Percentiles rank a stretch among this genome's conserved stretches.
These are phyloP conservation scores for Varanus komodoensis DNA, from an alignment of 2,113 vertebrate species.

Conservation along the genomic window DNA sequence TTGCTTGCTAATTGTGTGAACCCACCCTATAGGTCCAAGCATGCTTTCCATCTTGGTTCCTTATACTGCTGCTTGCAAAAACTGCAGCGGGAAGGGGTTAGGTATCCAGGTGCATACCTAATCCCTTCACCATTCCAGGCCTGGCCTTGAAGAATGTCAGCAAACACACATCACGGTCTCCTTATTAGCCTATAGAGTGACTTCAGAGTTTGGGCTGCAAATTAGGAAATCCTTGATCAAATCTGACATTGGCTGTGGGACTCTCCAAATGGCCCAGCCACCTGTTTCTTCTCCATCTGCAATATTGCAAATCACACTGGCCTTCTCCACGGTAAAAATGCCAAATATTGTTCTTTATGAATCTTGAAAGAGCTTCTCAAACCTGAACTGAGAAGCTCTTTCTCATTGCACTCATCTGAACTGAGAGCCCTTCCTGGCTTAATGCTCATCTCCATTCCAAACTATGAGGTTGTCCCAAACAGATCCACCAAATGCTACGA, in stretches of 20 bases:
- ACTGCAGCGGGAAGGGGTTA: too few species aligned
- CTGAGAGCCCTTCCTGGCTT: background rate
- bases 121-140: background rate
- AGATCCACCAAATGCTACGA: background rate
- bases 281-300: background rate
- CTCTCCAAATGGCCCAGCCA: background rate
- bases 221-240: background rate
- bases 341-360: background rate
- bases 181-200: background rate
- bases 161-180: background rate
- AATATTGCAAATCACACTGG: background rate
- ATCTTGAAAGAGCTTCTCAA: background rate
- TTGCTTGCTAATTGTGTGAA: too few species aligned
- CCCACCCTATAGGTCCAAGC: background rate
- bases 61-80: background rate
- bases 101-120: background rate
- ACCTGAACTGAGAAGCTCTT: too few species aligned
- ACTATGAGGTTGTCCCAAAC: background rate
- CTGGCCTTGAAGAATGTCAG: background rate
- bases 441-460: background rate
- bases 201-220: background rate
- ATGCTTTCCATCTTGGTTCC: background rate
- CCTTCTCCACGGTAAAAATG: background rate
- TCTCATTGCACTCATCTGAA: background rate
- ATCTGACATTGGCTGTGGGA: background rate